Conservation (phyloP, 2,113 vertebrate species). For the Catharus minimus region DNA sequence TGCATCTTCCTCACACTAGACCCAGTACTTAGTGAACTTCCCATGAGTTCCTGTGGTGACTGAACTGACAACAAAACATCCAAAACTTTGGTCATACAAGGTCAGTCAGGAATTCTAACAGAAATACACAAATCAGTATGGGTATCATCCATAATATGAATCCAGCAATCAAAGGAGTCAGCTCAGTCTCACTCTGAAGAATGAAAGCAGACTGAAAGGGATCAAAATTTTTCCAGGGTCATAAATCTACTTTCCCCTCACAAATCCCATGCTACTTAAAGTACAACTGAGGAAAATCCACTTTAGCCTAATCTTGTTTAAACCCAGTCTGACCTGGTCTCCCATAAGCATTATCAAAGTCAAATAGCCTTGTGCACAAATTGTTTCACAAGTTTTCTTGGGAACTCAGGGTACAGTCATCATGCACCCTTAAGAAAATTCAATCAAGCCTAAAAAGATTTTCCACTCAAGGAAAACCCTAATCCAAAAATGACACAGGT, state of each 20-base stretch:
- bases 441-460: not conserved
- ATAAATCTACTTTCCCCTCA: constrained; percentile 33
- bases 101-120: not conserved
- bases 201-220: not conserved
- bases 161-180: not conserved
- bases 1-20: not conserved
- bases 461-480: not conserved
- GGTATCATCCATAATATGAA: not conserved
- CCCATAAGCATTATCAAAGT: constrained; percentile 43
- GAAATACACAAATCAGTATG: not conserved
- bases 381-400: not conserved
- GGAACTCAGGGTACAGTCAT: not conserved
- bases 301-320: constrained; percentile 67
- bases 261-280: constrained; percentile 49
- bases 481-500: not conserved
- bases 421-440: not conserved
- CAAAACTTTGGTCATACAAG: not conserved
- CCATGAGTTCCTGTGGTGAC: not conserved
- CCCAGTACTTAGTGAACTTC: accelerated
- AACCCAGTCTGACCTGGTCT: constrained; percentile 48
- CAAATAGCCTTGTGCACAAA: not conserved
- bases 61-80: not conserved
- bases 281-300: constrained; percentile 33
- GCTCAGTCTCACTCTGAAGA: not conserved
- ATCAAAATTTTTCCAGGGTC: constrained; percentile 13